Conservation (phyloP, 1,140 invertebrate genomes). For the Drosophila eugracilis region DNA sequence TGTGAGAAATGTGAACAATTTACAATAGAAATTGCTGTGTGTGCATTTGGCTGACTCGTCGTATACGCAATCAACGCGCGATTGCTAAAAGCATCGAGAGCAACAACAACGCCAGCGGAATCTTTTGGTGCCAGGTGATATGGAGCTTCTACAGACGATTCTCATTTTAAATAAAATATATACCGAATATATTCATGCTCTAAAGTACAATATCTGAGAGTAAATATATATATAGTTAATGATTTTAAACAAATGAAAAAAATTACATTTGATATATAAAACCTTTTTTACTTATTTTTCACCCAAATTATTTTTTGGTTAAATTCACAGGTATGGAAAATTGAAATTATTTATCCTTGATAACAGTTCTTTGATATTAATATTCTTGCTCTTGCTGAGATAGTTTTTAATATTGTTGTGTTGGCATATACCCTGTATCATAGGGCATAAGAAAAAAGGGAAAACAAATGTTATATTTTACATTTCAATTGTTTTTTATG, state of each 20-base stretch:
- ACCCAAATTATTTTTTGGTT: too few relatives aligned
- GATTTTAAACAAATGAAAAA: too few relatives aligned
- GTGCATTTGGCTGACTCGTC: slow-evolving; percentile 77
- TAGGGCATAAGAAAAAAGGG: slow-evolving; percentile 23
- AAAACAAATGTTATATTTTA: slow-evolving; percentile 80
- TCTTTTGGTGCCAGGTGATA: slow-evolving; percentile 57
- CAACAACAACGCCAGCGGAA: slow-evolving; percentile 32
- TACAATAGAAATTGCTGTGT: slow-evolving; percentile 82
- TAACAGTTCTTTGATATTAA: too few relatives aligned
- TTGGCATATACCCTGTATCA: not conserved
- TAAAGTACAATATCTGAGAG: not conserved
- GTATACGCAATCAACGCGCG: slow-evolving; percentile 77
- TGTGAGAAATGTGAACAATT: slow-evolving; percentile 80
- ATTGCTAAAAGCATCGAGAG: slow-evolving; percentile 74
- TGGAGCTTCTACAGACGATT: slow-evolving; percentile 15
- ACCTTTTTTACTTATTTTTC: too few relatives aligned
- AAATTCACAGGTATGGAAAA: too few relatives aligned
- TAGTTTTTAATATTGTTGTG: too few relatives aligned
- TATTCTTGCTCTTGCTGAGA: too few relatives aligned
- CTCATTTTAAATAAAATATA: not conserved
- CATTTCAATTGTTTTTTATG: slow-evolving; percentile 84
- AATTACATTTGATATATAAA: too few relatives aligned
- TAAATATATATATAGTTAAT: too few relatives aligned
- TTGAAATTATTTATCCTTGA: too few relatives aligned
- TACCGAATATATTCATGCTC: not conserved